Percentiles rank a stretch among this genome's conserved stretches.
Evolutionary conservation across 2,888 invertebrate species (phyloP).

Genomic region (Epinotia bilunana): DNA sequence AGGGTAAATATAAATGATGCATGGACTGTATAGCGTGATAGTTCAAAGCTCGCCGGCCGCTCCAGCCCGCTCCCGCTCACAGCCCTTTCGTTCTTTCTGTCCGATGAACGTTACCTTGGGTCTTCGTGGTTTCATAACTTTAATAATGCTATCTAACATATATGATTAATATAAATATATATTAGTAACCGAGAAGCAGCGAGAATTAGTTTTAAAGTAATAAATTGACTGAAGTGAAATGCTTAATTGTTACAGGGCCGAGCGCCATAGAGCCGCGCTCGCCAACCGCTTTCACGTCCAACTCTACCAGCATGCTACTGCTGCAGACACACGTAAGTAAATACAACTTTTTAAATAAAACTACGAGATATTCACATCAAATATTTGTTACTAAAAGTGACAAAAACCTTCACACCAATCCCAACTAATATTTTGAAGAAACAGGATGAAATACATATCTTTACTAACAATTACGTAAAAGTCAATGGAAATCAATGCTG

Average conservation of each 20-base stretch:
- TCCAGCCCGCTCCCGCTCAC: slow-evolving; percentile 61
- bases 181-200: neutral
- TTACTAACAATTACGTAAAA: neutral
- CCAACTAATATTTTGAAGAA: neutral
- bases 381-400: neutral
- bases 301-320: slow-evolving; percentile 95
- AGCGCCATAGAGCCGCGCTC: slow-evolving; percentile 84
- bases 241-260: slow-evolving; percentile 80
- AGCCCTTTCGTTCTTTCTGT: slow-evolving; percentile 57
- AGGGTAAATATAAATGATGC: slow-evolving; percentile 84
- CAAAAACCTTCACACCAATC: neutral
- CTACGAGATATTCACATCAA: neutral
- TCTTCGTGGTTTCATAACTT: slow-evolving; percentile 3
- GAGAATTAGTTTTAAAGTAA: neutral
- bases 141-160: neutral
- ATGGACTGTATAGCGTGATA: slow-evolving; percentile 86
- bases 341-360: neutral
- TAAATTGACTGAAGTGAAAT: slow-evolving; percentile 48
- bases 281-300: slow-evolving; percentile 83
- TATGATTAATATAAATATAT: neutral
- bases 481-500: neutral
- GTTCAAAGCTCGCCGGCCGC: slow-evolving; percentile 76
- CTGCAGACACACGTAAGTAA: slow-evolving; percentile 94
- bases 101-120: slow-evolving; percentile 30
- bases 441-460: neutral